Base-by-base conservation (phyloP, 2,888 invertebrate genomes). In the Acanthosepion pharaonis region DNA sequence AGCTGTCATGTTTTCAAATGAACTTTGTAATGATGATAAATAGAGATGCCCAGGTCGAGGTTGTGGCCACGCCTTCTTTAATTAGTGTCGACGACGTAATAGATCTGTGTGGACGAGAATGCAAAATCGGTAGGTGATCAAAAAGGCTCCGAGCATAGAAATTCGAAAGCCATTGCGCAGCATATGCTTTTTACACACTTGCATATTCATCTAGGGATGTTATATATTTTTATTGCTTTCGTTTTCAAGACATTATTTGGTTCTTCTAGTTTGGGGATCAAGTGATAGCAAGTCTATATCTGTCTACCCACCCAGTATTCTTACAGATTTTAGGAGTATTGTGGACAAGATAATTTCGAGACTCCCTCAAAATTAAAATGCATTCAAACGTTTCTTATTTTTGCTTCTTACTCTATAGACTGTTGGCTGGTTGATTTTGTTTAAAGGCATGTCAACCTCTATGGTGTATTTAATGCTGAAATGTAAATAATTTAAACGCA, bases 21-120 rank as follows among this genome's bases (percentile, higher is more conserved):
- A 93, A 93, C 93, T 93, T 93, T 93, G 53, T 93, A 93, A 93
- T 93, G 93, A 93, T 93, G 93, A 93, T 93, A 93, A 93, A 93
- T 93, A 93, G 93, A 93, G 28, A 25, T 93, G 93, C n/a, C 28
- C 93, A 51, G 93, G 53, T 53, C 53, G 23, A 93, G 53, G 51
- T 93, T 48, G 28, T 51, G 93, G 28, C 49, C 93, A 93, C 93
- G 93, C 93, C 93, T 93, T 93, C 51, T 51, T 93, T 93, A 93
- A 93, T 93, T 93, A 93, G 93, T 53, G 93, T 53, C 51, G 51
- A 93, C 49, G n/a, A 53, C 53, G 93, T 93, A 93, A 51, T 28
- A 92, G 11, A 92, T 78, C n/a, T 78, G 78, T n/a, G n/a, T 33
- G n/a, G 78, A 78, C 11, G n/a, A 78, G 9, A 78, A 78, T 78